phyloP scores from a whole-genome alignment of 2,888 invertebrate species.

The Bellardia pandia region DNA sequence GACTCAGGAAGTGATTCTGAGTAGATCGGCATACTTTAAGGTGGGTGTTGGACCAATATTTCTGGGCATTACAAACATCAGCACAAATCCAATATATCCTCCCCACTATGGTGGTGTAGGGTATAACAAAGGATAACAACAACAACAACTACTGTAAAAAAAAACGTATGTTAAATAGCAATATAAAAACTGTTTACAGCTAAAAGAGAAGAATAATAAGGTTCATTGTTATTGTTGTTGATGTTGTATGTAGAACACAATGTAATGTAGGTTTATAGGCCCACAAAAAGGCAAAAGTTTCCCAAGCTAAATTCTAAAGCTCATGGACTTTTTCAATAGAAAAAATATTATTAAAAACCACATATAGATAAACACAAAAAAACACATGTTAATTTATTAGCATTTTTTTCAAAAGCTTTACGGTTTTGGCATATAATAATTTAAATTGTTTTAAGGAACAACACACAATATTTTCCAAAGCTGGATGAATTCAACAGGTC shows the following conservation, averaged over 20 bases:
- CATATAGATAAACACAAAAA: background rate
- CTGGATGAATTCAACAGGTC: too few relatives aligned
- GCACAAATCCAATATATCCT: too few relatives aligned
- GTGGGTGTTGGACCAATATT: too few relatives aligned
- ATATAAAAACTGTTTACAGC: slow-evolving; percentile 34
- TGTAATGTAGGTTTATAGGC: slow-evolving; percentile 21
- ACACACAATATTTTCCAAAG: too few relatives aligned
- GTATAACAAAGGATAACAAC: too few relatives aligned
- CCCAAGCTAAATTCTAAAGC: background rate
- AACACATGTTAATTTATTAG: background rate
- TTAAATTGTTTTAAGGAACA: too few relatives aligned
- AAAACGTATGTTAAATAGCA: background rate
- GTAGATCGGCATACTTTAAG: too few relatives aligned
- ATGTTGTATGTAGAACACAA: background rate
- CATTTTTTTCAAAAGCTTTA: background rate
- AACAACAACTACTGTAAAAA: too few relatives aligned
- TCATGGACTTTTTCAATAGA: background rate
- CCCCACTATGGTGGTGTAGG: too few relatives aligned
- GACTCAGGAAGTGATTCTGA: too few relatives aligned
- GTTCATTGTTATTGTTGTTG: background rate
- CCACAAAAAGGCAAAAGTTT: slow-evolving; percentile 12
- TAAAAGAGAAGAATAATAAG: slow-evolving; percentile 13
- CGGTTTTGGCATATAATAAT: background rate
- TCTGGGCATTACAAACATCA: too few relatives aligned
- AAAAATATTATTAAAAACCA: slow-evolving; percentile 5